These are phyloP conservation scores for Papilio protenor DNA, from an alignment of 2,888 invertebrate species.

Conservation along the genomic window DNA sequence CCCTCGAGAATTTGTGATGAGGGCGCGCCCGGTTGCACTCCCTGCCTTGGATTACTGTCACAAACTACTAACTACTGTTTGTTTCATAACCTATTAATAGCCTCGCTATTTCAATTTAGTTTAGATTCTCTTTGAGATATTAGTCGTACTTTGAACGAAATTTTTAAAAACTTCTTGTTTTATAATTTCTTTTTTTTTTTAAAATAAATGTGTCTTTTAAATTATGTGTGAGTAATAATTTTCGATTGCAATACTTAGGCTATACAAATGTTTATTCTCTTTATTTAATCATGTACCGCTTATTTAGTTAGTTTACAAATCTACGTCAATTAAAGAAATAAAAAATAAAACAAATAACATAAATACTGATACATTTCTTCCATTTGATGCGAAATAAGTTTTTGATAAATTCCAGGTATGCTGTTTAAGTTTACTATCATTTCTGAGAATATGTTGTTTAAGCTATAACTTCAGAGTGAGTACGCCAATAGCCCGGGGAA, in stretches of 20 bases:
- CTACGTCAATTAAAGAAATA: background rate
- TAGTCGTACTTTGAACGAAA: background rate
- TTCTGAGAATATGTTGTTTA: conserved; percentile 7
- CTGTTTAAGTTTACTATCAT: background rate
- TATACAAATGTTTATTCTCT: background rate
- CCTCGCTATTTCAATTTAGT: conserved; percentile 2
- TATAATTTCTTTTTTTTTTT: background rate
- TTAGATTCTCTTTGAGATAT: background rate
- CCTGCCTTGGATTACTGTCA: conserved; percentile 71
- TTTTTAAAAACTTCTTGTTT: no score
- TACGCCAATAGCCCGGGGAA: conserved; percentile 8
- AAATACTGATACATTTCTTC: background rate
- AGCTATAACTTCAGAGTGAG: conserved; percentile 1
- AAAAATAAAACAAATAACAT: background rate
- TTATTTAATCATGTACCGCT: background rate
- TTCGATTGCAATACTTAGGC: background rate
- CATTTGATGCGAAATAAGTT: background rate
- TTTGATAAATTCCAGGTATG: background rate
- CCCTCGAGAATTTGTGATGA: conserved; percentile 81
- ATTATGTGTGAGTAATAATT: background rate
- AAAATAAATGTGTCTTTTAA: background rate
- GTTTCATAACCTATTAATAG: conserved; percentile 38
- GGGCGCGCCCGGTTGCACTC: conserved; percentile 72
- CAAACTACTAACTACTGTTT: conserved; percentile 69
- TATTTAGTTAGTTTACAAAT: background rate